phyloP scores from a whole-genome alignment of 1,140 invertebrate genomes.

The Drosophila parabipectinata region DNA sequence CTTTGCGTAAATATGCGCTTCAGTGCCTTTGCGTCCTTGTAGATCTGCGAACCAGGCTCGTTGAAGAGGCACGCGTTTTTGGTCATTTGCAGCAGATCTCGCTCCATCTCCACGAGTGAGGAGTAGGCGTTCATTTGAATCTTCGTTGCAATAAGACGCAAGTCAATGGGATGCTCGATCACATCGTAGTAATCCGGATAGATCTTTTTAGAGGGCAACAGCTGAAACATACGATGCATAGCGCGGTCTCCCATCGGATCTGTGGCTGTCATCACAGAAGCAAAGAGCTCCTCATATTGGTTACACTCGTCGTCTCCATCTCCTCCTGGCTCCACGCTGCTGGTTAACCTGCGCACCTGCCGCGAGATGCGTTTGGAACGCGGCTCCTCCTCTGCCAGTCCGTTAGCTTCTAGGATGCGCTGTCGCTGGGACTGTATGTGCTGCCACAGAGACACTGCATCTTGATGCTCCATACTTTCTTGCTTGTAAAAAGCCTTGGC shows the following conservation, averaged over 20 bases:
- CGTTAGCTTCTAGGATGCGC: conserved; percentile 84
- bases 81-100: conserved; percentile 95
- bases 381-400: conserved; percentile 74
- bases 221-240: conserved; percentile 93
- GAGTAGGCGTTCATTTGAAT: conserved; percentile 93
- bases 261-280: conserved; percentile 90
- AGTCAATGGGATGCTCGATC: conserved; percentile 97
- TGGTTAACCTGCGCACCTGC: conserved; percentile 70
- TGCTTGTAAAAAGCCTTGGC: conserved; percentile 97
- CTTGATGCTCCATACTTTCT: conserved; percentile 93
- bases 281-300: conserved; percentile 92
- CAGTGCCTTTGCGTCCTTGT: conserved; percentile 96
- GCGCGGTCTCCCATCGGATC: conserved; percentile 92
- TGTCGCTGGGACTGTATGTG: conserved; percentile 88
- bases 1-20: conserved; percentile 89
- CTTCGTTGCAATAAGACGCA: conserved; percentile 96
- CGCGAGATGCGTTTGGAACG: conserved; percentile 62
- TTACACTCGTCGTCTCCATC: conserved; percentile 88
- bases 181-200: conserved; percentile 99
- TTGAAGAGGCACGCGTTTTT: conserved; percentile 98
- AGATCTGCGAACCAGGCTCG: conserved; percentile 97
- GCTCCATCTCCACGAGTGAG: conserved; percentile 92
- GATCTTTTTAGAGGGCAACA: conserved; percentile 94
- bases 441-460: conserved; percentile 96
- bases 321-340: conserved; percentile 84